Percentiles rank a stretch among this genome's conserved stretches.
Evolutionary conservation across 2,797 vertebrate genomes (phyloP).

Genomic region (Megaceryle alcyon): DNA sequence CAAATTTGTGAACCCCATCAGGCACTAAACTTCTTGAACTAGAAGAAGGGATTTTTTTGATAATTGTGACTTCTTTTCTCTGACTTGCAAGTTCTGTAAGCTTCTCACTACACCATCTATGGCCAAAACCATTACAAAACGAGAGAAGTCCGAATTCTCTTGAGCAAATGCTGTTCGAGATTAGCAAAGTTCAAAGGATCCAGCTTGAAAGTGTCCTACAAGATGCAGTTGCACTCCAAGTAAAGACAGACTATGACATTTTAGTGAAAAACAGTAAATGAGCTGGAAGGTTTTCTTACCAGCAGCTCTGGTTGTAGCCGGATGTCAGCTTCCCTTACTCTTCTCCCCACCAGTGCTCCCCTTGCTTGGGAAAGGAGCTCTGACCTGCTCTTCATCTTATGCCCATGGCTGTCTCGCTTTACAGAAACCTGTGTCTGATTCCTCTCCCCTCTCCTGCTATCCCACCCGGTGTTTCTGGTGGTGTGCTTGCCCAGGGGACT

Average conservation of each 20-base stretch:
- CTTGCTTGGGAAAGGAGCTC: not conserved
- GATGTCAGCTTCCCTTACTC: not conserved
- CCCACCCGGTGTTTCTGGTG: not conserved
- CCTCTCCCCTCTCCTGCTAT: accelerated
- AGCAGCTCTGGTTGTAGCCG: not conserved
- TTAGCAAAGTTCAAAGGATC: not conserved
- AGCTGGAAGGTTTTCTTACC: not conserved
- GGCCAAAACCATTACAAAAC: not conserved
- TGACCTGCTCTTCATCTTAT: not conserved
- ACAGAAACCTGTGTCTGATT: not conserved
- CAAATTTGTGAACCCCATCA: not conserved
- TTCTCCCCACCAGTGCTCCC: not conserved
- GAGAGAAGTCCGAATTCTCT: not conserved
- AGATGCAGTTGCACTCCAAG: not conserved
- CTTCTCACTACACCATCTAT: not conserved
- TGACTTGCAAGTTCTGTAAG: not conserved
- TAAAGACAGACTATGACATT: not conserved
- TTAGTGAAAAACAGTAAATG: not conserved
- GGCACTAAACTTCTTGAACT: not conserved
- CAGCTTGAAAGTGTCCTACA: not conserved
- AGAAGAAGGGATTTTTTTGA: not conserved
- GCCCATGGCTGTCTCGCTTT: not conserved
- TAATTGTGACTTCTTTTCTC: not conserved
- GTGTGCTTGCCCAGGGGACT: not conserved
- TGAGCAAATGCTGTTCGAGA: not conserved